Percentiles rank a stretch among this genome's conserved stretches.
phyloP scores from a whole-genome alignment of 2,888 invertebrate species.

The Marronus borbonicus region DNA sequence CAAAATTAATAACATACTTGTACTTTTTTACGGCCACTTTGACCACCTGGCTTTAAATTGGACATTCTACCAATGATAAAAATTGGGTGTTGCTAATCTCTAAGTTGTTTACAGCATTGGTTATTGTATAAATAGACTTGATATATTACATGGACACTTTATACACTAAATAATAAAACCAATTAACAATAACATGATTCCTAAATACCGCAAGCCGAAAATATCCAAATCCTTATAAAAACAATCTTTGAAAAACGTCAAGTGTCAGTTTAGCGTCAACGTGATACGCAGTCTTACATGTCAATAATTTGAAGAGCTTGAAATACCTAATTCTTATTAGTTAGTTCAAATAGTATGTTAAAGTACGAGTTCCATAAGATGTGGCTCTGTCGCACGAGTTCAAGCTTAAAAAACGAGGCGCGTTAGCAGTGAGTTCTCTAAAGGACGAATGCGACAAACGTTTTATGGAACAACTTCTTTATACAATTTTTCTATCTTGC shows the following conservation, averaged over 20 bases:
- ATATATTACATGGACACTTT: not conserved
- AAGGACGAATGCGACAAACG: too few species aligned
- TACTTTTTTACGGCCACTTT: conserved; percentile 69
- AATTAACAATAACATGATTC: conserved; percentile 2
- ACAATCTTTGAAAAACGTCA: conserved; percentile 2
- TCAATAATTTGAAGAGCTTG: too few species aligned
- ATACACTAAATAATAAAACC: not conserved
- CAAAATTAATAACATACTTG: conserved; percentile 62
- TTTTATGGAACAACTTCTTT: too few species aligned
- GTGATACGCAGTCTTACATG: too few species aligned
- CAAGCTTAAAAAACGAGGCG: too few species aligned
- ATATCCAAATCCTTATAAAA: not conserved
- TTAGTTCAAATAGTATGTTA: too few species aligned
- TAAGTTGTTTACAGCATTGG: too few species aligned
- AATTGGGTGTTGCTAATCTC: not conserved
- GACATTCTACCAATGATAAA: conserved; percentile 62
- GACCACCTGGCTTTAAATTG: conserved; percentile 66
- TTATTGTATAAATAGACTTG: not conserved
- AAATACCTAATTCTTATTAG: too few species aligned
- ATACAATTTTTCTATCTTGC: too few species aligned
- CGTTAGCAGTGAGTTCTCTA: too few species aligned
- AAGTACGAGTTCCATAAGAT: too few species aligned
- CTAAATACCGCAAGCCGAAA: not conserved
- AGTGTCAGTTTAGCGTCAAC: not conserved
- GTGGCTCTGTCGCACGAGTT: too few species aligned